Percentiles rank a stretch among this genome's conserved stretches.
Evolutionary conservation across 1,140 invertebrate genomes (phyloP).

Genomic region (Meloidogyne chitwoodi): DNA sequence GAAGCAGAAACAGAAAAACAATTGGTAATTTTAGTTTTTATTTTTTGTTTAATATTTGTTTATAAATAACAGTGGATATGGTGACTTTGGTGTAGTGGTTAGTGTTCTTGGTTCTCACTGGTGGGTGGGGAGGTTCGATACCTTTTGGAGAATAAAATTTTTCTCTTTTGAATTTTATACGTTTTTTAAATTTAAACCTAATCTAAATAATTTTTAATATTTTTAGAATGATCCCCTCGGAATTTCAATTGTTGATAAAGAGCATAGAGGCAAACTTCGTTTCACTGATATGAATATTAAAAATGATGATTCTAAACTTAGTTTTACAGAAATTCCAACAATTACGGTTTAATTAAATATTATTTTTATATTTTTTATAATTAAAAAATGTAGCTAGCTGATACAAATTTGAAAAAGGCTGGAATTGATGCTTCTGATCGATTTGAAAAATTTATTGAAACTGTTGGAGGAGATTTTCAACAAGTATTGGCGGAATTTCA

Average conservation of each 20-base stretch:
- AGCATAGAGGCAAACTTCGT: conserved; percentile 60
- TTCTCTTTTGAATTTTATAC: not conserved
- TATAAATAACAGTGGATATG: not conserved
- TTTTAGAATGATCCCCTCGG: conserved; percentile 30
- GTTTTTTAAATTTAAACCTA: not conserved
- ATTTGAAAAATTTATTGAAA: conserved; percentile 34
- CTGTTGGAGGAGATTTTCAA: conserved; percentile 43
- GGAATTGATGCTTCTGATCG: conserved; percentile 51
- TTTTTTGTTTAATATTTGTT: not conserved
- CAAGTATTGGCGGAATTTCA: conserved; percentile 78
- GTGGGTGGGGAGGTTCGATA: not conserved
- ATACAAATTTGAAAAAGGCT: conserved; percentile 53
- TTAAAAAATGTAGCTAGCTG: conserved; percentile 64
- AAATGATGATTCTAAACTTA: conserved; percentile 72
- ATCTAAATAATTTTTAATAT: not conserved
- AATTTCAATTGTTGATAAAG: conserved; percentile 29
- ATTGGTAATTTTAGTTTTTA: conserved; percentile 17
- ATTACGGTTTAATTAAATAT: conserved; percentile 52
- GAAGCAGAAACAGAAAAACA: conserved; percentile 50
- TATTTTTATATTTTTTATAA: conserved; percentile 24
- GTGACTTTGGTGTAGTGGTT: not conserved
- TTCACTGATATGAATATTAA: conserved; percentile 69
- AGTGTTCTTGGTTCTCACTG: not conserved
- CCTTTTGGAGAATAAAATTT: not conserved
- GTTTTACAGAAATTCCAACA: conserved; percentile 74